Evolutionary conservation across 2,797 vertebrate species (phyloP).

Genomic region (Anguilla obscura): DNA sequence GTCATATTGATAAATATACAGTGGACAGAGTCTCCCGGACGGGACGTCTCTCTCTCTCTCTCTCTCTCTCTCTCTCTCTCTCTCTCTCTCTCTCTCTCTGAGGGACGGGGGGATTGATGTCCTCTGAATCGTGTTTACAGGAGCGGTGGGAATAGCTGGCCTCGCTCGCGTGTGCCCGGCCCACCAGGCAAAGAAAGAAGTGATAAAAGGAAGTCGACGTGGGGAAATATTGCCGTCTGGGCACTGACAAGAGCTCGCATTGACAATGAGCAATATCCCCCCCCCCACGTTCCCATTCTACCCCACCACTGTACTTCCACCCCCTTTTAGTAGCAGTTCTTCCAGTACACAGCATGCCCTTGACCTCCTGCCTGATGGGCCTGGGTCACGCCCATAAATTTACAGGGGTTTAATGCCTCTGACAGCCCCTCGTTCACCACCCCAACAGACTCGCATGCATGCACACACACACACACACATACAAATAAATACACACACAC

Average conservation of each 20-base stretch:
- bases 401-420: background rate
- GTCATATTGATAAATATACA: background rate
- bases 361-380: conserved; percentile 6
- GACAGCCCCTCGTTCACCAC: background rate
- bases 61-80: background rate
- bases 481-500: background rate
- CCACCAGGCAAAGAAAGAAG: background rate
- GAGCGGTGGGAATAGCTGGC: background rate
- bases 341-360: background rate
- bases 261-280: background rate
- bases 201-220: background rate
- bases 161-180: background rate
- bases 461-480: background rate
- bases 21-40: background rate
- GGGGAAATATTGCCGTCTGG: background rate
- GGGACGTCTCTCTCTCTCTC: background rate
- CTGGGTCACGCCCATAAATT: background rate
- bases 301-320: background rate
- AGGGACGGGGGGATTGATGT: background rate
- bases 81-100: background rate
- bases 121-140: background rate
- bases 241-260: background rate
- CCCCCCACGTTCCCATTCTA: background rate
- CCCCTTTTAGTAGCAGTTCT: background rate
- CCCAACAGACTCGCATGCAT: background rate